phyloP scores from a whole-genome alignment of 2,113 vertebrate genomes.

The Entomyzon cyanotis region DNA sequence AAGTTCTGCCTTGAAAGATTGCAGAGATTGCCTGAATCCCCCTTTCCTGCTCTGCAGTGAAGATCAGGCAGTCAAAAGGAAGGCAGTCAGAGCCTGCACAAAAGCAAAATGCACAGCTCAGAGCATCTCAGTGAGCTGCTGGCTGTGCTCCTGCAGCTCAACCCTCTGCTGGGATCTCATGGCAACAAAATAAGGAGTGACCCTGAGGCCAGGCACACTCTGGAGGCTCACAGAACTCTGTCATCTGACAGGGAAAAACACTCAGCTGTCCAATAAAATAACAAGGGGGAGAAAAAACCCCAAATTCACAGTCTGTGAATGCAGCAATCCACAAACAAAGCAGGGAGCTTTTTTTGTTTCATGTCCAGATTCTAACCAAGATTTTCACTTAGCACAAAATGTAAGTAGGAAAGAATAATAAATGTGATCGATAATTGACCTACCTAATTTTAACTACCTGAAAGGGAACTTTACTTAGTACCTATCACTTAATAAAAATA shows the following conservation, averaged over 20 bases:
- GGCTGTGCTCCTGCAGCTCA: not conserved
- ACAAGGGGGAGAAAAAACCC: rapidly evolving
- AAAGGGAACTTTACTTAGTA: not conserved
- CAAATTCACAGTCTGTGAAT: rapidly evolving
- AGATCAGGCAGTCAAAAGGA: not conserved
- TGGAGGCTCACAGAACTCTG: not conserved
- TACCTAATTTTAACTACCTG: not conserved
- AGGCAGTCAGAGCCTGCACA: not conserved
- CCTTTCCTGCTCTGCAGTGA: not conserved
- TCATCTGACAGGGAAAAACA: not conserved
- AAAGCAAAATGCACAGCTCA: not conserved
- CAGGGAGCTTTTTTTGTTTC: not conserved
- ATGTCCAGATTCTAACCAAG: not conserved
- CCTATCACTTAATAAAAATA: not conserved
- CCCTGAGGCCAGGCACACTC: not conserved
- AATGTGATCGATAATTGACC: not conserved
- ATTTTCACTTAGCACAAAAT: not conserved
- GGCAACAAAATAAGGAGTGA: not conserved
- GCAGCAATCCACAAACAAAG: not conserved
- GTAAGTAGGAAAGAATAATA: not conserved
- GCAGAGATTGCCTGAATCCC: not conserved
- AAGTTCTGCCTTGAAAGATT: not conserved
- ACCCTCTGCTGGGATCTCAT: not conserved
- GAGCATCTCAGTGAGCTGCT: not conserved
- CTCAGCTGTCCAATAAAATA: not conserved